A percentile compares a stretch with the other conserved stretches of the same genome.
phyloP scores from a whole-genome alignment of 2,797 vertebrate genomes.

The Scarus forsteni region DNA sequence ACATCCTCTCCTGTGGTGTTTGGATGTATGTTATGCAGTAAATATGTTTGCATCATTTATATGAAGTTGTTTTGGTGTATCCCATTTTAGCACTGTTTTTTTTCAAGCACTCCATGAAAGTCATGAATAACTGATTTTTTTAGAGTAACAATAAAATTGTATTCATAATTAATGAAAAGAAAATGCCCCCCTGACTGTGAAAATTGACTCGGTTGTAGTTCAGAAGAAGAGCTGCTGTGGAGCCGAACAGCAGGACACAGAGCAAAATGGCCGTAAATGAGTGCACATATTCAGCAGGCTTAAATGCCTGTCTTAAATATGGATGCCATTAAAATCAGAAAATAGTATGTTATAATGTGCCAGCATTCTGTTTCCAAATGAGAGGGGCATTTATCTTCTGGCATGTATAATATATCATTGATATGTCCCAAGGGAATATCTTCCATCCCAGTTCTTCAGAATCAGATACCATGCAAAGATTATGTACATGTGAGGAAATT shows the following conservation, averaged over 20 bases:
- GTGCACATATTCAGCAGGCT: neutral
- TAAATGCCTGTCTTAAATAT: neutral
- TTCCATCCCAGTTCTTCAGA: neutral
- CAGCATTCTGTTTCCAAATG: neutral
- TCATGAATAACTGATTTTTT: slow-evolving; percentile 26
- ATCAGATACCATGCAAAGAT: neutral
- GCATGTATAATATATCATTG: neutral
- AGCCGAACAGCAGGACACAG: neutral
- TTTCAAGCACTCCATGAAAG: neutral
- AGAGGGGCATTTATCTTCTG: neutral
- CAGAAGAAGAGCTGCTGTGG: neutral
- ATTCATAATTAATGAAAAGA: slow-evolving; percentile 2
- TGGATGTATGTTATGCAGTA: neutral
- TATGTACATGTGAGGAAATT: neutral
- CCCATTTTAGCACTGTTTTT: slow-evolving; percentile 18
- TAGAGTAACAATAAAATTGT: neutral
- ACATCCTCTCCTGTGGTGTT: too few relatives aligned
- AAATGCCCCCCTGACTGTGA: slow-evolving; percentile 15
- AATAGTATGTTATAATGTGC: neutral
- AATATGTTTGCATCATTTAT: neutral
- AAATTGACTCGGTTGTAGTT: neutral
- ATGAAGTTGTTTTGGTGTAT: neutral
- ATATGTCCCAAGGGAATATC: neutral
- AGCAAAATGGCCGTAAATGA: neutral
- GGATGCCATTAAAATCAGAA: neutral